A percentile compares a stretch with the other conserved stretches of the same genome.
Conservation (phyloP, 2,113 vertebrate species). For the Hydrochoerus hydrochaeris region DNA sequence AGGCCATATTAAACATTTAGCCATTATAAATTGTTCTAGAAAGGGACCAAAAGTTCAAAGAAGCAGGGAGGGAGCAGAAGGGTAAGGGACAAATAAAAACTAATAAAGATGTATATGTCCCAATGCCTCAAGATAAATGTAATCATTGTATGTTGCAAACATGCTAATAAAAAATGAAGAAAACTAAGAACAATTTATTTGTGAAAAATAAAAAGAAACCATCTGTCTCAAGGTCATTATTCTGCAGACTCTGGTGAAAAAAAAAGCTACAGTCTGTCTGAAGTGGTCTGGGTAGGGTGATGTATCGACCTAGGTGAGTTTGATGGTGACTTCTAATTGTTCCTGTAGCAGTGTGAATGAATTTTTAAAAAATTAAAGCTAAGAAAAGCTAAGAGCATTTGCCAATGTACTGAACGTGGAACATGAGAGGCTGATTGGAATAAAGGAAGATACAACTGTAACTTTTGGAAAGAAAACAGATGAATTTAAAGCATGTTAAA, state of each 20-base stretch:
- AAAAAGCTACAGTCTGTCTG: neutral
- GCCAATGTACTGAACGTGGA: neutral
- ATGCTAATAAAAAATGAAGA: neutral
- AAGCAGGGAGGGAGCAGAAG: neutral
- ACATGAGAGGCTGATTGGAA: neutral
- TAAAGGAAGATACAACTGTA: neutral
- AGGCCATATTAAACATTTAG: neutral
- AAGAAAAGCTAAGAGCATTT: neutral
- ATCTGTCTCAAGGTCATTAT: neutral
- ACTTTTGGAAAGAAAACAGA: neutral
- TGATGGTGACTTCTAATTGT: neutral
- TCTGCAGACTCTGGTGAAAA: neutral
- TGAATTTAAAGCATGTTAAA: neutral
- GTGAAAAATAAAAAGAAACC: neutral
- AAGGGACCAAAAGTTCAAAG: neutral
- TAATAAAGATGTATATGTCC: neutral
- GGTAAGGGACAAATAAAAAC: neutral
- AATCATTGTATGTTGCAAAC: neutral
- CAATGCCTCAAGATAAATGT: neutral
- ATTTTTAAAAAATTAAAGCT: neutral
- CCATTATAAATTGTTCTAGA: neutral
- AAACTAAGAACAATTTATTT: neutral
- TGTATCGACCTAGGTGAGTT: neutral
- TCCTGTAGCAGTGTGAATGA: neutral
- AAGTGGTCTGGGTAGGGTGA: neutral